These are phyloP conservation scores for Lycodopsis pacificus DNA, from an alignment of 2,797 vertebrate genomes.

Conservation along the genomic window DNA sequence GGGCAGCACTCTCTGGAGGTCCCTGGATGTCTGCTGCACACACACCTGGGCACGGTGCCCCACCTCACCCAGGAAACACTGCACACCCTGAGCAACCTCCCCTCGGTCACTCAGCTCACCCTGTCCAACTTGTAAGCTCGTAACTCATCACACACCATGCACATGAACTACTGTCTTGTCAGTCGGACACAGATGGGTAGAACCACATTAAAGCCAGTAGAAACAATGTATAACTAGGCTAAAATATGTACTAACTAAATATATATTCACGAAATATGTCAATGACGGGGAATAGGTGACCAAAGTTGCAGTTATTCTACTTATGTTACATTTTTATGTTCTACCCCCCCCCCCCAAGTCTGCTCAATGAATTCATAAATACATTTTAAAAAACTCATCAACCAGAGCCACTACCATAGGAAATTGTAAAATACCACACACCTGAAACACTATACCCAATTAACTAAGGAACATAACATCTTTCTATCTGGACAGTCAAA, in stretches of 20 bases:
- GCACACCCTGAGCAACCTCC: constrained; percentile 82
- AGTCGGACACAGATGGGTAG: not conserved
- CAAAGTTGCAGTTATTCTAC: not conserved
- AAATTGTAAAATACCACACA: not conserved
- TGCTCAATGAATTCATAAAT: no score
- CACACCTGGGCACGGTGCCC: constrained; percentile 90
- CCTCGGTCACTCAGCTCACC: constrained; percentile 88
- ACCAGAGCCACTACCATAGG: no score
- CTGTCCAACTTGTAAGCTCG: constrained; percentile 89
- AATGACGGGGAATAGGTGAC: not conserved
- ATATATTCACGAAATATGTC: not conserved
- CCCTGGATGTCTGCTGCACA: constrained; percentile 93
- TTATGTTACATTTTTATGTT: not conserved
- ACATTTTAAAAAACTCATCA: no score
- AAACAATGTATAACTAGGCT: not conserved
- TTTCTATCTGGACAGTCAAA: not conserved
- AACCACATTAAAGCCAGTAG: not conserved
- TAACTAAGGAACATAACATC: no score
- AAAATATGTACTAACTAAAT: not conserved
- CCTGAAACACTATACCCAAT: not conserved
- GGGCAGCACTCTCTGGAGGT: constrained; percentile 84
- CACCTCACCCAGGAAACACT: constrained; percentile 93
- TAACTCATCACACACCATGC: not conserved
- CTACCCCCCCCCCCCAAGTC: not conserved
- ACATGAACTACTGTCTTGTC: not conserved